Conservation (phyloP, 2,797 vertebrate species). For the Mionectes olivaceus region DNA sequence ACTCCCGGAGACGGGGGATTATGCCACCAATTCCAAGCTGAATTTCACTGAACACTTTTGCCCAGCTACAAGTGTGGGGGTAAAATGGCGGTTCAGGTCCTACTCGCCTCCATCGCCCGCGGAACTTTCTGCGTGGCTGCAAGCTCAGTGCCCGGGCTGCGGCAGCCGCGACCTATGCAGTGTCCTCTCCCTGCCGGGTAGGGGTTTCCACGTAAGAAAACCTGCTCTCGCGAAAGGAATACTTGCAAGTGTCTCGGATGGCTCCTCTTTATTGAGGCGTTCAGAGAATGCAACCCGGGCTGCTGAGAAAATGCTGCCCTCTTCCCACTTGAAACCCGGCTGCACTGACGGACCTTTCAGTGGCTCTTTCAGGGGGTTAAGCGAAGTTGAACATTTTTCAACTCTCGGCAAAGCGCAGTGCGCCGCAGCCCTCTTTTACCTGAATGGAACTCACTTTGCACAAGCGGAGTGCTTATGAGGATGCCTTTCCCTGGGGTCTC, state of each 20-base stretch:
- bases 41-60: conserved; percentile 55
- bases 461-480: conserved; percentile 84
- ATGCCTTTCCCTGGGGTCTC: conserved; percentile 86
- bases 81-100: conserved; percentile 65
- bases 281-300: background rate
- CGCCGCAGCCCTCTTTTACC: conserved; percentile 73
- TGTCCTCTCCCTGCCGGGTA: background rate
- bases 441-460: conserved; percentile 81
- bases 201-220: conserved; percentile 2
- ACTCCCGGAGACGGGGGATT: conserved; percentile 58
- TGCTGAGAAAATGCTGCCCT: conserved; percentile 30
- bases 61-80: conserved; percentile 65
- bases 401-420: background rate
- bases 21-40: conserved; percentile 52
- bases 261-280: conserved; percentile 6
- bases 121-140: conserved; percentile 26
- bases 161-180: background rate
- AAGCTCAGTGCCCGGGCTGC: background rate
- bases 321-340: background rate
- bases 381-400: conserved; percentile 70
- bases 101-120: conserved; percentile 22
- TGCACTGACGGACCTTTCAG: background rate
- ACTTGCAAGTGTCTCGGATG: background rate
- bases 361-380: conserved; percentile 51
- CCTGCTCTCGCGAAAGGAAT: background rate